Conservation (phyloP, 2,888 invertebrate species). For the Euzophera pinguis region DNA sequence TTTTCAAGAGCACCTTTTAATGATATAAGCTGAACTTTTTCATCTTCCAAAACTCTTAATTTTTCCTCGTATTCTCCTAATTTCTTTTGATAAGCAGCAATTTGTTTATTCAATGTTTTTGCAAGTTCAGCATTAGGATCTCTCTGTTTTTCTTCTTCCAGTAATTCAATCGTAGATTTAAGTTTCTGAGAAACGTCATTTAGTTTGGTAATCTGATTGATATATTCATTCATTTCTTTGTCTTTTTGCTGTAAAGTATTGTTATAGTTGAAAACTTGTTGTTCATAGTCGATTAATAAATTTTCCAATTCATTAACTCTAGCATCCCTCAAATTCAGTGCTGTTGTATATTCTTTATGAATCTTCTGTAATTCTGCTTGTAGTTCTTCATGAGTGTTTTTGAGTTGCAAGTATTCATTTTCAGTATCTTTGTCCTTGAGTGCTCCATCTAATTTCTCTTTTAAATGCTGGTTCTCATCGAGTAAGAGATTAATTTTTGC, state of each 20-base stretch:
- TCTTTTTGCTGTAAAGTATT: constrained; percentile 68
- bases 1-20: constrained; percentile 51
- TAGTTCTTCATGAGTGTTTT: constrained; percentile 47
- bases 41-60: constrained; percentile 63
- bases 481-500: constrained; percentile 59
- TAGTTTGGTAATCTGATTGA: constrained; percentile 76
- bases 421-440: constrained; percentile 48
- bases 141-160: constrained; percentile 71
- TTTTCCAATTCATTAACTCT: constrained; percentile 73
- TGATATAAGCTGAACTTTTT: constrained; percentile 56
- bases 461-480: constrained; percentile 62
- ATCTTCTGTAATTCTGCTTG: constrained; percentile 57
- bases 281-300: constrained; percentile 70
- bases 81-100: constrained; percentile 63
- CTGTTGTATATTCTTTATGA: constrained; percentile 55
- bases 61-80: constrained; percentile 61
- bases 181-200: constrained; percentile 74
- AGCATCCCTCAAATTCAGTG: constrained; percentile 59
- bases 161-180: constrained; percentile 68
- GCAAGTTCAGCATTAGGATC: constrained; percentile 74
- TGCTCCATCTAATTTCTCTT: constrained; percentile 51
- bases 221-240: constrained; percentile 69
- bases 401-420: constrained; percentile 41
- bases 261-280: constrained; percentile 63
- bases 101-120: constrained; percentile 76